Conservation (phyloP, 2,113 vertebrate species). For the Genyomyrus donnyi region DNA sequence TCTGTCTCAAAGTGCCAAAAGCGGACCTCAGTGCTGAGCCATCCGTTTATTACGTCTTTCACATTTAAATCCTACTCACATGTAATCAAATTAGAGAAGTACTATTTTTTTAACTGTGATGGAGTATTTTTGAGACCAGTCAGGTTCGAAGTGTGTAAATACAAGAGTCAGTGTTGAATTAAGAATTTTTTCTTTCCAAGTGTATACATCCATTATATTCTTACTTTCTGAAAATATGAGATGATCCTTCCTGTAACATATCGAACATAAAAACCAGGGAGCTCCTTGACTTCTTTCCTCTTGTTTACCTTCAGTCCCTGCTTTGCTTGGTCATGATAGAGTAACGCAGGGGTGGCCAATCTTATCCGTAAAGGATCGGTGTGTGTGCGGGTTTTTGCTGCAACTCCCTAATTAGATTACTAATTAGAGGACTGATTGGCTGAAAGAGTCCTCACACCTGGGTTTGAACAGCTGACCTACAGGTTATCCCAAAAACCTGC, state of each 20-base stretch:
- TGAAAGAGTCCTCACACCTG: no score
- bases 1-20: constrained; percentile 65
- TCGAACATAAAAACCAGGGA: background rate
- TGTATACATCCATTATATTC: constrained; percentile 9
- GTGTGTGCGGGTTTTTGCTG: no score
- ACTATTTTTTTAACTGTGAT: constrained; percentile 63
- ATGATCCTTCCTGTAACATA: background rate
- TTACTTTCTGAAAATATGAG: background rate
- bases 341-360: background rate
- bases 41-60: constrained; percentile 31
- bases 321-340: constrained; percentile 21
- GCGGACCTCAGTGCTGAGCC: constrained; percentile 34
- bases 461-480: no score
- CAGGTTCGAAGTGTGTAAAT: constrained; percentile 50
- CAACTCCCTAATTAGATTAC: no score
- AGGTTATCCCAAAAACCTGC: no score
- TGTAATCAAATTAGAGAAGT: constrained; percentile 47
- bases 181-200: constrained; percentile 35
- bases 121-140: constrained; percentile 43
- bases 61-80: constrained; percentile 52
- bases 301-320: constrained; percentile 14
- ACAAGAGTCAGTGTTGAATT: constrained; percentile 49
- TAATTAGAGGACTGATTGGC: no score
- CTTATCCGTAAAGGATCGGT: no score
- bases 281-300: background rate